Conservation (phyloP, 1,140 invertebrate genomes). For the Atopsyche davidsoni region DNA sequence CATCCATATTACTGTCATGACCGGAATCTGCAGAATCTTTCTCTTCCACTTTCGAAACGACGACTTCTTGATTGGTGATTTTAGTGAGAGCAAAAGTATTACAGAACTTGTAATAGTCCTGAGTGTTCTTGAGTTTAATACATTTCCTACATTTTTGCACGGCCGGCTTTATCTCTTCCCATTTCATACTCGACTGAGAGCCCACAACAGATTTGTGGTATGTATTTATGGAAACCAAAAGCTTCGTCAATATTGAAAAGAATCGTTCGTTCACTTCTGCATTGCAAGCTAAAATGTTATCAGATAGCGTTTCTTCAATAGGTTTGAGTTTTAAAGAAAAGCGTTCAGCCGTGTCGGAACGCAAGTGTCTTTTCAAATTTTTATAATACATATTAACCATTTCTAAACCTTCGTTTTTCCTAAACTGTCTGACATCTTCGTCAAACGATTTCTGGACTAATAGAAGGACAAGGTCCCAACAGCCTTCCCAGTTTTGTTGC, state of each 20-base stretch:
- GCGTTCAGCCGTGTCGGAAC: conserved; percentile 13
- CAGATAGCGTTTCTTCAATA: conserved; percentile 19
- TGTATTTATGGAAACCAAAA: conserved; percentile 19
- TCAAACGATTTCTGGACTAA: conserved; percentile 57
- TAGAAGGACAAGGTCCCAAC: conserved; percentile 49
- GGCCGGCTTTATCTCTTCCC: conserved; percentile 13
- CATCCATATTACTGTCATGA: conserved; percentile 22
- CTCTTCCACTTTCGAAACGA: not conserved
- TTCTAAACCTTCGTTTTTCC: conserved; percentile 58
- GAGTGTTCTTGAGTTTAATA: conserved; percentile 23
- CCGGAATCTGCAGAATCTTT: conserved; percentile 27
- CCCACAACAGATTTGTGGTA: conserved; percentile 18
- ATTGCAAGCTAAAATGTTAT: conserved; percentile 7
- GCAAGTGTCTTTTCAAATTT: conserved; percentile 40
- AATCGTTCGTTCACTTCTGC: conserved; percentile 23
- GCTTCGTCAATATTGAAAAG: conserved; percentile 24
- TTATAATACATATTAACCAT: conserved; percentile 56
- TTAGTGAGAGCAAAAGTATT: conserved; percentile 20
- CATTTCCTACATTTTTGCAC: conserved; percentile 16
- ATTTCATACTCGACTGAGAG: conserved; percentile 14
- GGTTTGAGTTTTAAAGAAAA: conserved; percentile 15
- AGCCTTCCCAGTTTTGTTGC: conserved; percentile 56
- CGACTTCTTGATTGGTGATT: conserved; percentile 17
- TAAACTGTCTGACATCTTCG: conserved; percentile 52
- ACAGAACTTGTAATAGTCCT: conserved; percentile 29